Conservation (phyloP, 2,113 vertebrate genomes). For the Platanista minor region DNA sequence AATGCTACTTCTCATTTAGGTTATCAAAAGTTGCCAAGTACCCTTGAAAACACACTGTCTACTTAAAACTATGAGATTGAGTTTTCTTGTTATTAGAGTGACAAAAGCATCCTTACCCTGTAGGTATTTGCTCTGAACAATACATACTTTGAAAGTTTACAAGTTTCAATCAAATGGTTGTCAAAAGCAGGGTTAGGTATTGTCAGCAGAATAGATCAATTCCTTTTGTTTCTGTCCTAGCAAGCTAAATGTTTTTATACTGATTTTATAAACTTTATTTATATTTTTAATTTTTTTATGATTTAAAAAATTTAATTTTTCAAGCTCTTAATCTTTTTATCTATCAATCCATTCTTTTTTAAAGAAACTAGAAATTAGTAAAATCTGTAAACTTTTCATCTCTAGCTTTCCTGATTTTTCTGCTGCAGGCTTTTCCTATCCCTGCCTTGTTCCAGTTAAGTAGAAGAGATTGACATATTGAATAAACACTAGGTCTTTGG, state of each 20-base stretch:
- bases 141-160: neutral
- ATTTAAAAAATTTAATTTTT: neutral
- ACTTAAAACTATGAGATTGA: neutral
- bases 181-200: neutral
- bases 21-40: neutral
- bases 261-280: neutral
- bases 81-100: neutral
- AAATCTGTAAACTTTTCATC: neutral
- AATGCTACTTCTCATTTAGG: neutral
- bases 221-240: neutral
- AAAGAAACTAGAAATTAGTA: neutral
- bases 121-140: neutral
- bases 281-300: too few relatives aligned
- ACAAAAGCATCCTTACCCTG: neutral
- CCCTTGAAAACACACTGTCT: neutral
- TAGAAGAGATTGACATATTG: neutral
- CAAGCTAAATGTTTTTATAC: neutral
- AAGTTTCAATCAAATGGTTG: neutral
- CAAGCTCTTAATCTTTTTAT: neutral
- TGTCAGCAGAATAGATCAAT: neutral
- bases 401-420: neutral
- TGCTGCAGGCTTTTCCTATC: neutral
- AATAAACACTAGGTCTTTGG: neutral
- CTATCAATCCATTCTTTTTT: neutral
- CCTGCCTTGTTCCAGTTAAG: neutral